Base-by-base conservation (phyloP, 2,113 vertebrate genomes). In the Austrofundulus limnaeus region DNA sequence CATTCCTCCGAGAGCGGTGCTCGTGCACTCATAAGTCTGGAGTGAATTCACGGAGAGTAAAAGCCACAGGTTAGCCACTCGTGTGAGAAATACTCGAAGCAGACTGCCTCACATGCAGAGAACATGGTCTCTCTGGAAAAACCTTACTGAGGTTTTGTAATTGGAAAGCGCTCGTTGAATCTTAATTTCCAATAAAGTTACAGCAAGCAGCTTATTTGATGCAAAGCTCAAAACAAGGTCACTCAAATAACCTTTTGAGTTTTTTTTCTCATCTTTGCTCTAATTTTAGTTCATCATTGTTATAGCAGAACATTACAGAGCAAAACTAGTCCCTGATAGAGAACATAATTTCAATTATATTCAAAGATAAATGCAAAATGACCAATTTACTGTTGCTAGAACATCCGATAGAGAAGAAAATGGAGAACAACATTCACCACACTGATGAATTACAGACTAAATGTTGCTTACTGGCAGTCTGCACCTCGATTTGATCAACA, bases 1-100 rank as follows among this genome's bases (percentile, higher is more conserved):
- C 19, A 50, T 46, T 72, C 46, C 38, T 77, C 69, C 28, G 61
- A 66, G 53, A 72, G 48, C 37, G n/a, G 5, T 57, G 51, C 50
- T 64, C 14, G 39, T 50, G 2, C 37, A n/a, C 24, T 48, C 6
- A 25, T 57, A 54, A 57, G 42, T 68, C 52, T 41, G 19, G 34
- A 24, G 60, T 21, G 54, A 28, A 28, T 46, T 60, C 39, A 14
- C 20, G 0, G 19, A 56, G 37, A 53, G 28, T 46, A 65, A 60
- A 47, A 54, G 45, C 25, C 46, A 66, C 58, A 81, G 17, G 21
- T 73, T 28, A 34, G 51, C 51, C 5, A 39, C 52, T 58, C 53
- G 12, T 16, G 57, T 55, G 57, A 61, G 60, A 13, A 63, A 50
- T 19, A 16, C 34, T 54, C 65, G 24, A 78, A 67, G 14, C 45